Conservation (phyloP, 2,797 vertebrate genomes). For the Brachymystax lenok region DNA sequence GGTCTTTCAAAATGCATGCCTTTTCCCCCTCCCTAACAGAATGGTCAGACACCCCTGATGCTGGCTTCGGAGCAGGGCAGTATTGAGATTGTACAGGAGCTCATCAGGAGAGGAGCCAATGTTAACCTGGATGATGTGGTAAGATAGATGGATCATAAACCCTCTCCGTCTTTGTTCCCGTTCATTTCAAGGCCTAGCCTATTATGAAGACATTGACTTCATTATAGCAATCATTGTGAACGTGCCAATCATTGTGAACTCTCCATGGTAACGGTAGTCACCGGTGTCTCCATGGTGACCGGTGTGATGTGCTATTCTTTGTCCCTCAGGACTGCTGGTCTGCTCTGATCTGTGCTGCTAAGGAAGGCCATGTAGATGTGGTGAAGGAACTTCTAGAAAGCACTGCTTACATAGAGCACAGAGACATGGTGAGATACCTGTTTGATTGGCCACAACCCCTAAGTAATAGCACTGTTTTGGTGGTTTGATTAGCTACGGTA, state of each 20-base stretch:
- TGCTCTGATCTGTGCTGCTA: constrained; percentile 91
- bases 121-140: constrained; percentile 96
- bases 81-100: constrained; percentile 92
- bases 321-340: constrained; percentile 93
- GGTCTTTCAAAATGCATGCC: background rate
- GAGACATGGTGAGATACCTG: constrained; percentile 85
- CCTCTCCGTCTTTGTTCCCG: background rate
- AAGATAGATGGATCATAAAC: constrained; percentile 34
- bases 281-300: constrained; percentile 15
- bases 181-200: constrained; percentile 2
- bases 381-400: constrained; percentile 87
- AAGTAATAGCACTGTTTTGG: too few species aligned
- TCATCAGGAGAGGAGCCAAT: constrained; percentile 90
- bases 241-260: background rate
- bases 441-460: too few species aligned
- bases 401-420: constrained; percentile 89
- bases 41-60: constrained; percentile 95
- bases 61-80: constrained; percentile 94
- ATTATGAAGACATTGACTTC: background rate
- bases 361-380: constrained; percentile 89
- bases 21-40: constrained; percentile 65
- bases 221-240: background rate
- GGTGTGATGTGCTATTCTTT: constrained; percentile 20
- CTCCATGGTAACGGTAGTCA: background rate
- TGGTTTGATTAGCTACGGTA: too few species aligned